These are phyloP conservation scores for Acanthosepion pharaonis DNA, from an alignment of 2,888 invertebrate genomes.

Conservation along the genomic window DNA sequence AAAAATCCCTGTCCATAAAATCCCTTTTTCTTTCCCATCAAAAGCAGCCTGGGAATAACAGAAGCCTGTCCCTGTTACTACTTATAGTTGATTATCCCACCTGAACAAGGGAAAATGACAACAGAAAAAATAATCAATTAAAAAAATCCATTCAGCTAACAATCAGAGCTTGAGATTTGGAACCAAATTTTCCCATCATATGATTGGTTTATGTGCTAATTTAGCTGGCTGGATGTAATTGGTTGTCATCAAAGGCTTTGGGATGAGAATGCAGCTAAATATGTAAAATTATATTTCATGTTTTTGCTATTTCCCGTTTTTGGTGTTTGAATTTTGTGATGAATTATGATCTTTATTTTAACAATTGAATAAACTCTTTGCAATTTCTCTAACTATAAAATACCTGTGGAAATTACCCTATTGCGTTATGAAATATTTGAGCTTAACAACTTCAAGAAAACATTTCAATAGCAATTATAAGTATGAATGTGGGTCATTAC, in stretches of 20 bases:
- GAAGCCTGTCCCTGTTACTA: background rate
- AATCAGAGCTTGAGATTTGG: background rate
- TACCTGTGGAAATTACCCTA: too few species aligned
- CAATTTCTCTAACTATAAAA: too few species aligned
- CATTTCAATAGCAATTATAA: too few species aligned
- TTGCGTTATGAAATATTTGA: too few species aligned
- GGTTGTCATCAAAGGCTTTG: background rate
- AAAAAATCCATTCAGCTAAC: background rate
- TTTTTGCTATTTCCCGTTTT: too few species aligned
- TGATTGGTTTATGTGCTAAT: background rate
- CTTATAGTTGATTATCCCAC: background rate
- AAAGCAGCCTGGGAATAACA: background rate
- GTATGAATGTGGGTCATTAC: too few species aligned
- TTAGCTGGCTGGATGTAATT: background rate
- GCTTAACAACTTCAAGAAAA: too few species aligned
- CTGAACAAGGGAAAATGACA: background rate
- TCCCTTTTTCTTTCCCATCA: background rate
- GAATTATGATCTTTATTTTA: too few species aligned
- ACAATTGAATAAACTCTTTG: too few species aligned
- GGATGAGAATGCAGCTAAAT: background rate
- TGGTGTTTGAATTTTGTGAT: too few species aligned
- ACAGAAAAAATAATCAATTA: background rate
- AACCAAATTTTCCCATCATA: background rate
- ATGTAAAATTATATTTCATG: background rate
- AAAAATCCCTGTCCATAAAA: background rate